Percentiles rank a stretch among this genome's conserved stretches.
Conservation (phyloP, 2,113 vertebrate genomes). For the Prionailurus bengalensis region DNA sequence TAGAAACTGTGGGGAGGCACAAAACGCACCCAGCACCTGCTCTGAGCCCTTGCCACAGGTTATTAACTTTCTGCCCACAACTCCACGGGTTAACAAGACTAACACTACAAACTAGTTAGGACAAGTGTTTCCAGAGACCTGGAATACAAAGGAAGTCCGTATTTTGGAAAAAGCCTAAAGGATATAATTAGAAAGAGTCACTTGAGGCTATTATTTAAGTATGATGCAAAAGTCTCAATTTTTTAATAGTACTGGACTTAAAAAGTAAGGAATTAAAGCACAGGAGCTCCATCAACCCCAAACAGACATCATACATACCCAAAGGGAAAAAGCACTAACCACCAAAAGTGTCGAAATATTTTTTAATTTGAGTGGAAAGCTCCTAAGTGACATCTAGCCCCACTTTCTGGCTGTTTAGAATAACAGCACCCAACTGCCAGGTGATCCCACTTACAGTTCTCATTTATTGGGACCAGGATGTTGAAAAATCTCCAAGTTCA, state of each 20-base stretch:
- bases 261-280: neutral
- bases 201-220: neutral
- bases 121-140: neutral
- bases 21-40: neutral
- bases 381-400: neutral
- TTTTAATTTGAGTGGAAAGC: neutral
- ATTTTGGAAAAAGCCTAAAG: slow-evolving; percentile 1
- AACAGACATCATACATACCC: neutral
- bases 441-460: neutral
- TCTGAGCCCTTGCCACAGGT: neutral
- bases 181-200: slow-evolving; percentile 7
- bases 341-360: neutral
- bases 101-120: neutral
- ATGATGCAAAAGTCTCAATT: neutral
- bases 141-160: neutral
- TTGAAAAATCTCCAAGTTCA: neutral
- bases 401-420: neutral
- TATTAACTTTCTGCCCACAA: neutral
- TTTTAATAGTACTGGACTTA: neutral
- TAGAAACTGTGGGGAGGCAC: neutral
- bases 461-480: neutral
- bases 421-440: neutral
- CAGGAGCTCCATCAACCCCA: neutral
- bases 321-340: neutral
- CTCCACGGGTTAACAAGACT: neutral